Evolutionary conservation across 2,797 vertebrate genomes (phyloP).

Genomic region (Furcifer pardalis): DNA sequence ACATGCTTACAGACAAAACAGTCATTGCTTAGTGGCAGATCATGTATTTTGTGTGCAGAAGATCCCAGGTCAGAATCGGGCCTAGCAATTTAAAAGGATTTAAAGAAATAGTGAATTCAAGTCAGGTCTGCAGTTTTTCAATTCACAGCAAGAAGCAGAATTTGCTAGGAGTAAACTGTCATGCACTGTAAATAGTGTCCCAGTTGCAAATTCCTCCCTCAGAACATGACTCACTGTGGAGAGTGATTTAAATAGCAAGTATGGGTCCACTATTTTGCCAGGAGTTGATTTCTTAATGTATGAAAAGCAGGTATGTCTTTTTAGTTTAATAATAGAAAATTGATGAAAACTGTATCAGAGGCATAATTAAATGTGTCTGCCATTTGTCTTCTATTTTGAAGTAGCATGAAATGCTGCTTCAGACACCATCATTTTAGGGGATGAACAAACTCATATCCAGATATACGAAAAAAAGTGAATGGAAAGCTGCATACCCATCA

Average conservation of each 20-base stretch:
- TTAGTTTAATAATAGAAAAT: neutral
- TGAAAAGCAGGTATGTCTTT: constrained; percentile 55
- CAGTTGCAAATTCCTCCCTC: neutral
- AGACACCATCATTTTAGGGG: neutral
- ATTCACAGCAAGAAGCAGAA: neutral
- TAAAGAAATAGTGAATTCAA: neutral
- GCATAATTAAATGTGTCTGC: constrained; percentile 56
- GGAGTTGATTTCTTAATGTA: constrained; percentile 61
- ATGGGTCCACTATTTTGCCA: constrained; percentile 57
- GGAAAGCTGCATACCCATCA: neutral
- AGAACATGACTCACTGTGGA: neutral
- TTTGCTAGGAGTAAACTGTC: neutral
- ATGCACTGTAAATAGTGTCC: neutral
- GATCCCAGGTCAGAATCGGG: too few relatives aligned
- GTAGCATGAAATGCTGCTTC: neutral
- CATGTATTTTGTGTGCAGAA: neutral
- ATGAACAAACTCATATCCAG: neutral
- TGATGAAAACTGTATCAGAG: constrained; percentile 36
- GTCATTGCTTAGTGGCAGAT: neutral
- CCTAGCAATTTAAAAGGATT: neutral
- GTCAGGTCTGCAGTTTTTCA: neutral
- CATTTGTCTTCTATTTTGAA: neutral
- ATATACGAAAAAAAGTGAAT: neutral
- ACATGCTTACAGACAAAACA: neutral
- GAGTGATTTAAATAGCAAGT: constrained; percentile 30